Evolutionary conservation across 1,140 invertebrate species (phyloP), one percentile per base, ranked within the genome.

Genomic region (Conus betulinus): DNA sequence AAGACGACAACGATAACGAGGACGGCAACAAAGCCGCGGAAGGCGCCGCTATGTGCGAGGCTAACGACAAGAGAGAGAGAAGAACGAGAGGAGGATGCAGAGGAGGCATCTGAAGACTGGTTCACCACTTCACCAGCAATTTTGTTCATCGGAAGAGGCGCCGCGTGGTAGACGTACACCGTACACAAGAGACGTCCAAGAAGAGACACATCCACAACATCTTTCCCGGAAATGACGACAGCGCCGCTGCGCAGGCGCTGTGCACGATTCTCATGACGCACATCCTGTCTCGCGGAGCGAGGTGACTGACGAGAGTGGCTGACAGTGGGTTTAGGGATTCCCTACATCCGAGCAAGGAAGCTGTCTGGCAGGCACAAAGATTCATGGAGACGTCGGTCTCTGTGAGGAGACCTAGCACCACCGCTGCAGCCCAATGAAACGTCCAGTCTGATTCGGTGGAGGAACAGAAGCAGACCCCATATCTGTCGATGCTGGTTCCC

Each of bases 191-290:
- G 74, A 3, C 78, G 52, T 11, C 51, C 74, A 87, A 27, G 39
- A 87, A 53, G 6, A 87, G 52, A 20, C 51, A 51, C 6, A 87
- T 25, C 71, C 52, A 17, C 13, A 87, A 20, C 51, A 87, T 20
- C 20, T 53, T 71, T 11, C 84, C 85, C 71, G 85, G 71, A 55
- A 87, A 87, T 63, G 85, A 86, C 13, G 67, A 71, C 67, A 71
- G 67, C 67, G 23, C 85, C 13, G 85, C 85, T 53, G 71, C 78
- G 3, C 51, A 71, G 71, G 71, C 39, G 85, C 74, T 71, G 53
- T 5, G 51, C 3, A 74, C 53, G 7, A 11, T 55, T 20, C 11
- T 55, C 5, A 87, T 39, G 13, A 87, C 52, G 71, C 60, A 57
- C 85, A 87, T 87, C 74, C 39, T 53, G 51, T 53, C 3, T n/a